Evolutionary conservation across 2,113 vertebrate species (phyloP).

Genomic region (Brachypodius melanocephalos): DNA sequence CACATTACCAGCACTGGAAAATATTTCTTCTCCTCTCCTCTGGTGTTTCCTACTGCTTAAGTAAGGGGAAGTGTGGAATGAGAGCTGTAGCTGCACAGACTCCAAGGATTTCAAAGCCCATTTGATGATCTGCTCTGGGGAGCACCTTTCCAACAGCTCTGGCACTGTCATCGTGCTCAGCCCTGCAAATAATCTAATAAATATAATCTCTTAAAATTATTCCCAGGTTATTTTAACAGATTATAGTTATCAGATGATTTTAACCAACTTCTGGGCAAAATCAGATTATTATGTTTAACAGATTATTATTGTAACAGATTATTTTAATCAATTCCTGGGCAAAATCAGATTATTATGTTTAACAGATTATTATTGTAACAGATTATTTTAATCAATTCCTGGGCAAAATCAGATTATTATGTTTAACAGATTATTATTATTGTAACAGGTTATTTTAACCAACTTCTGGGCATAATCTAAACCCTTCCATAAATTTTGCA

Average conservation of each 20-base stretch:
- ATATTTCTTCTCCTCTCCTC: not conserved
- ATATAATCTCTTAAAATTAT: no score
- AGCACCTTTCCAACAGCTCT: not conserved
- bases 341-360: not conserved
- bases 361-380: not conserved
- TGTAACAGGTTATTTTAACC: no score
- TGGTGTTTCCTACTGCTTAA: not conserved
- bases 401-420: not conserved
- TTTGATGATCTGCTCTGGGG: not conserved
- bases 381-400: not conserved
- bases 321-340: not conserved
- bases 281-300: not conserved
- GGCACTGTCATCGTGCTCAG: accelerated
- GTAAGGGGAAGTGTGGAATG: not conserved
- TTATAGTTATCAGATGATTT: not conserved
- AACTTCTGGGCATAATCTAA: not conserved
- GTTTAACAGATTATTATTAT: no score
- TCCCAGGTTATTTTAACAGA: not conserved
- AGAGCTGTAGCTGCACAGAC: not conserved
- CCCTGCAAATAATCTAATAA: not conserved
- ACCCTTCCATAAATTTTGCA: not conserved
- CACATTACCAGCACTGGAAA: not conserved
- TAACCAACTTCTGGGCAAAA: not conserved
- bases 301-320: not conserved
- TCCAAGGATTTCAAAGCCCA: not conserved